Evolutionary conservation across 2,888 invertebrate species (phyloP).

Genomic region (Sinotaia quadrata): DNA sequence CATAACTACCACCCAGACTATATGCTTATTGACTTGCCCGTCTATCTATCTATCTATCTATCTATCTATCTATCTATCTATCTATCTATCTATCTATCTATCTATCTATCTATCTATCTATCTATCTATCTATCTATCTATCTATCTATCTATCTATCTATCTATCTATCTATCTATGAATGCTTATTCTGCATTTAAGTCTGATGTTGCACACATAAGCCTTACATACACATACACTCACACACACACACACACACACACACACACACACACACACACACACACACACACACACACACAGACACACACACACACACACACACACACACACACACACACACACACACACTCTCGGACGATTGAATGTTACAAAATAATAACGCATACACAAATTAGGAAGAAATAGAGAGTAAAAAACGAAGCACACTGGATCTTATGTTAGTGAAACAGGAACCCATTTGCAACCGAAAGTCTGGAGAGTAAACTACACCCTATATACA

Average conservation of each 20-base stretch:
- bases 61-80: slow-evolving; percentile 3
- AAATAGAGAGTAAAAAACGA: too few species aligned
- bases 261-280: slow-evolving; percentile 6
- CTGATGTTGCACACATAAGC: background rate
- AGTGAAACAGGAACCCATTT: too few species aligned
- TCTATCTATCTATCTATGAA: background rate
- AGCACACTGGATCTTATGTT: too few species aligned
- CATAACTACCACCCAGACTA: too few species aligned
- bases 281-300: slow-evolving; percentile 10
- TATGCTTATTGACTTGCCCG: background rate
- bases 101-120: slow-evolving; percentile 12
- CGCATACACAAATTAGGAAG: too few species aligned
- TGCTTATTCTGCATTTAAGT: too few species aligned
- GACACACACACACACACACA: background rate
- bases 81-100: slow-evolving; percentile 10
- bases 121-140: background rate
- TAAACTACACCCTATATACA: too few species aligned
- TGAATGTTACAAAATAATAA: background rate
- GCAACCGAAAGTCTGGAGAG: too few species aligned
- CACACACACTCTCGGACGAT: background rate
- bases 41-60: too few species aligned
- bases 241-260: background rate
- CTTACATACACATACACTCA: background rate
- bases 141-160: background rate
- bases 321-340: slow-evolving; percentile 1